Percentiles rank a stretch among this genome's conserved stretches.
Evolutionary conservation across 2,888 invertebrate genomes (phyloP).

Genomic region (Cerceris rybyensis): DNA sequence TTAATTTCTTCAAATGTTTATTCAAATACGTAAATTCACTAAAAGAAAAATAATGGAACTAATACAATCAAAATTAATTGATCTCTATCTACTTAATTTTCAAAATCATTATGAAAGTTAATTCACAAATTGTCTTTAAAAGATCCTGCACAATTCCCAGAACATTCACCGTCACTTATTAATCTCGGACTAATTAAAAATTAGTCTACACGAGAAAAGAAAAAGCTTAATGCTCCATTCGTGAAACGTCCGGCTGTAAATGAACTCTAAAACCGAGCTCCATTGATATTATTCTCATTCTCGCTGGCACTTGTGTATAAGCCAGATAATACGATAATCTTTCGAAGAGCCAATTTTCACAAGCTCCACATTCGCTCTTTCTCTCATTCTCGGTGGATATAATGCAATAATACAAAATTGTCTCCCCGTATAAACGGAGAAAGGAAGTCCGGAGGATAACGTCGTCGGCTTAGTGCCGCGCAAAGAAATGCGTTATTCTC

Average conservation of each 20-base stretch:
- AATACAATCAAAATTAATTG: no score
- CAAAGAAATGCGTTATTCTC: slow-evolving; percentile 57
- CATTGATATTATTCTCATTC: slow-evolving; percentile 13
- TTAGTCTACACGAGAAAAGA: neutral
- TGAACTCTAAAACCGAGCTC: slow-evolving; percentile 13
- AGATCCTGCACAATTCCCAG: no score
- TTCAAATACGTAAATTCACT: no score
- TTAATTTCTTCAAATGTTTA: no score
- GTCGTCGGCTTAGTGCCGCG: slow-evolving; percentile 53
- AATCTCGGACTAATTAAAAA: neutral
- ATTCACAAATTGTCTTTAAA: no score
- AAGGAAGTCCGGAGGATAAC: slow-evolving; percentile 58
- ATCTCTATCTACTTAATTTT: no score
- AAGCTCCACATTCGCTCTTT: slow-evolving; percentile 4
- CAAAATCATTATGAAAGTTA: no score
- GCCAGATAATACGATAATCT: slow-evolving; percentile 60
- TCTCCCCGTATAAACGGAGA: slow-evolving; percentile 49
- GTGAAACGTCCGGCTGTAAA: neutral
- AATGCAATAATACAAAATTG: slow-evolving; percentile 66
- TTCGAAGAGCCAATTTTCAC: slow-evolving; percentile 59
- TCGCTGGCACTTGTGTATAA: slow-evolving; percentile 29
- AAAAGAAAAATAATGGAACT: no score
- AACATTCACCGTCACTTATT: neutral
- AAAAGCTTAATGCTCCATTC: no score
- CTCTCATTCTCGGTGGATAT: slow-evolving; percentile 39